Evolutionary conservation across 35 echinoderm and acorn worm genomes (phyloP).

Genomic region (Heliocidaris tuberculata): DNA sequence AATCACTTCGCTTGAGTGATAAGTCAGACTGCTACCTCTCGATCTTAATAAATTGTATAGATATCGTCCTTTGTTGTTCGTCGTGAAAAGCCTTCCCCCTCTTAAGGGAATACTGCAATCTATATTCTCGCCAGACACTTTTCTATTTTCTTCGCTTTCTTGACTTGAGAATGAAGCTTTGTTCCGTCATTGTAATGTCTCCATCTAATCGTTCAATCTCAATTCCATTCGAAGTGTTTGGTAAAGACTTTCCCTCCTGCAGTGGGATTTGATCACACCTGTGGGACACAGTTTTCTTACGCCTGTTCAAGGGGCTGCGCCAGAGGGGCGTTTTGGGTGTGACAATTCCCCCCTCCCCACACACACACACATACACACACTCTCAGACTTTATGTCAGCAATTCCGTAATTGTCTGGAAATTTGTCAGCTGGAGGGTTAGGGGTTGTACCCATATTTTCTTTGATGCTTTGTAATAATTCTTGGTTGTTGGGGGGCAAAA

Average conservation of each 20-base stretch:
- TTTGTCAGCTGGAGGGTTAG: no score
- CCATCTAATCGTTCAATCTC: slow-evolving; percentile 10
- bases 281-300: neutral
- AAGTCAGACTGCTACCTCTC: neutral
- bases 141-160: neutral
- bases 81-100: neutral
- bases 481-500: no score
- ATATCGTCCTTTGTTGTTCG: neutral
- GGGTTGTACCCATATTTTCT: no score
- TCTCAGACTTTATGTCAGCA: no score
- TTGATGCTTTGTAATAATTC: no score
- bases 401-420: no score
- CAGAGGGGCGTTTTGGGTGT: neutral
- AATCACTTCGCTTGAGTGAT: neutral
- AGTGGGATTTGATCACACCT: neutral
- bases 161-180: neutral
- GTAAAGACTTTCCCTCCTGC: neutral
- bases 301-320: neutral
- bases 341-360: no score
- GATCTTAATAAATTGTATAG: neutral
- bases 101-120: neutral
- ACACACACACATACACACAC: no score
- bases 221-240: neutral
- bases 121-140: neutral
- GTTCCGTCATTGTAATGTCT: neutral